Percentiles rank a stretch among this genome's conserved stretches.
phyloP scores from a whole-genome alignment of 1,140 invertebrate genomes.

The Philotrypesis tridentata region DNA sequence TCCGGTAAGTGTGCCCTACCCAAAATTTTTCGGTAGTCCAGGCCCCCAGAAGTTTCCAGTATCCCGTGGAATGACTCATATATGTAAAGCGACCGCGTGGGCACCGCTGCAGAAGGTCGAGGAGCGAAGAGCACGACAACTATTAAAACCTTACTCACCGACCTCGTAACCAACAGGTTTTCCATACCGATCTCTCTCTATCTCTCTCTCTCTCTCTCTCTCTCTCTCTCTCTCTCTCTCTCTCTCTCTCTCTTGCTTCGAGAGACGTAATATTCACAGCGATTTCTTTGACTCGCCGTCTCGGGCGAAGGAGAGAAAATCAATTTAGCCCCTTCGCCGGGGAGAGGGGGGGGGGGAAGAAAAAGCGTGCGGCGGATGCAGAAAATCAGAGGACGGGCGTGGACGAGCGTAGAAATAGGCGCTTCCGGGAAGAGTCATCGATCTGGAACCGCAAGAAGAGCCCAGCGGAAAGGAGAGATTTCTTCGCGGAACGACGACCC shows the following conservation, averaged over 20 bases:
- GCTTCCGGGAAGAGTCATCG: constrained; percentile 66
- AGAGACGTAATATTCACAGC: too few relatives aligned
- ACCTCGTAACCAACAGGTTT: constrained; percentile 45
- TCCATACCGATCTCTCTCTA: constrained; percentile 23
- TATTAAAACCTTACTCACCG: constrained; percentile 14
- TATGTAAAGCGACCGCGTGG: constrained; percentile 41
- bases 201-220: too few relatives aligned
- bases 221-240: too few relatives aligned
- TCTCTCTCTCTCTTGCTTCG: too few relatives aligned
- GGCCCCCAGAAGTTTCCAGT: too few relatives aligned
- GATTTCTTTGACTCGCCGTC: too few relatives aligned
- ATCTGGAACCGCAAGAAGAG: constrained; percentile 57
- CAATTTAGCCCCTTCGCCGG: too few relatives aligned
- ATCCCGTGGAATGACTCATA: too few relatives aligned
- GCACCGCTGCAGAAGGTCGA: constrained; percentile 17
- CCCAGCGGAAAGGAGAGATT: constrained; percentile 1
- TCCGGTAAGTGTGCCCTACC: too few relatives aligned
- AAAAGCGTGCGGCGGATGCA: constrained; percentile 34
- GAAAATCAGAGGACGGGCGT: constrained; percentile 53
- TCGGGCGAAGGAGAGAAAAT: too few relatives aligned
- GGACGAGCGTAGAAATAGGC: constrained; percentile 53
- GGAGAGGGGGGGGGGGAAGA: not conserved
- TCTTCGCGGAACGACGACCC: constrained; percentile 34
- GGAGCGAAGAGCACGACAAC: not conserved
- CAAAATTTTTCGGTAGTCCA: too few relatives aligned